phyloP scores from a whole-genome alignment of 1,140 invertebrate genomes.

The Apolygus lucorum region DNA sequence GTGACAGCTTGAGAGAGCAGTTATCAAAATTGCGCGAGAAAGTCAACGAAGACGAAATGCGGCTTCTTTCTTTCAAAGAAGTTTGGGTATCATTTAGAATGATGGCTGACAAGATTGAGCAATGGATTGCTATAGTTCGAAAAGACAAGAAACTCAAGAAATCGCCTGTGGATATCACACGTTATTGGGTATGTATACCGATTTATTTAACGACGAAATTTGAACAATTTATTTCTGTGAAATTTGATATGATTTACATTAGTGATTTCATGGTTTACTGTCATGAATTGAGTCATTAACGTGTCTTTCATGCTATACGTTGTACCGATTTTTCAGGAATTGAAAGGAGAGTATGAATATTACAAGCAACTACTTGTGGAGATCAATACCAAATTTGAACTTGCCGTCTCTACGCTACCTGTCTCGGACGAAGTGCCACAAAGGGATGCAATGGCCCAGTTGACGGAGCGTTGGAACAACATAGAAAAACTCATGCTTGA shows the following conservation, averaged over 20 bases:
- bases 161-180: slow-evolving; percentile 58
- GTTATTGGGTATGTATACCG: slow-evolving; percentile 57
- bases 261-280: too few species aligned
- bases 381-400: slow-evolving; percentile 60
- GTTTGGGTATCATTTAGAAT: slow-evolving; percentile 53
- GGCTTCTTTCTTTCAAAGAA: slow-evolving; percentile 61
- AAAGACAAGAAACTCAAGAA: slow-evolving; percentile 48
- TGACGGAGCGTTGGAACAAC: slow-evolving; percentile 64
- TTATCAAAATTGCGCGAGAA: slow-evolving; percentile 61
- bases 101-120: slow-evolving; percentile 58
- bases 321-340: slow-evolving; percentile 46
- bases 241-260: too few species aligned
- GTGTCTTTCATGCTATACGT: slow-evolving; percentile 3
- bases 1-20: slow-evolving; percentile 56
- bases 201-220: too few species aligned
- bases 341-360: slow-evolving; percentile 80
- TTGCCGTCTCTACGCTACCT: slow-evolving; percentile 63
- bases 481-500: slow-evolving; percentile 40
- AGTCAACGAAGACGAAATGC: slow-evolving; percentile 57
- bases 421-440: slow-evolving; percentile 72
- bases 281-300: too few species aligned
- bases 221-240: too few species aligned
- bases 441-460: slow-evolving; percentile 60
- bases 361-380: slow-evolving; percentile 67
- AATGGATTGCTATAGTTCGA: slow-evolving; percentile 62